Conservation (phyloP, 2,888 invertebrate genomes). For the Xanthia icteritia region DNA sequence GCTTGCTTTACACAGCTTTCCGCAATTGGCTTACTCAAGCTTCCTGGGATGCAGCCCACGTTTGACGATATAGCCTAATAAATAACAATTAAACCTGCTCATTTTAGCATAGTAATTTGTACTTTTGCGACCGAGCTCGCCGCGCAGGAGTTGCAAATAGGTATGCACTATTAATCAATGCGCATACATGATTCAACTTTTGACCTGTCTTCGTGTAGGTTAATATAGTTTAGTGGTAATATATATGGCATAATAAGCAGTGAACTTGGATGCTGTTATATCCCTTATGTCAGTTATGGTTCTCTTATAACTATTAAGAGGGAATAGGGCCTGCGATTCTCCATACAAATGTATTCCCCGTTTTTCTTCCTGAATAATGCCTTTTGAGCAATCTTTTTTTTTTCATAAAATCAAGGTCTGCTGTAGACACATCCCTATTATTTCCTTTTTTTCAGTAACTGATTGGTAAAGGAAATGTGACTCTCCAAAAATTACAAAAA, state of each 20-base stretch:
- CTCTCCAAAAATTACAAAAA: too few relatives aligned
- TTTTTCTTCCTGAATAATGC: too few relatives aligned
- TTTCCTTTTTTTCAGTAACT: too few relatives aligned
- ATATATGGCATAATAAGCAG: background rate
- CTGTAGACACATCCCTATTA: too few relatives aligned
- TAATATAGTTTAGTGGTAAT: background rate
- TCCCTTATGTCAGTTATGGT: too few relatives aligned
- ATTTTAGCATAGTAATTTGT: slow-evolving; percentile 34
- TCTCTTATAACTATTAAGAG: too few relatives aligned
- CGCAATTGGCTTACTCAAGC: background rate
- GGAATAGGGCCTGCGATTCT: too few relatives aligned
- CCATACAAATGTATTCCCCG: too few relatives aligned
- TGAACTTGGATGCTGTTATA: background rate
- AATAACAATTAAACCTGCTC: slow-evolving; percentile 50
- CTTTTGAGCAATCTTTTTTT: too few relatives aligned
- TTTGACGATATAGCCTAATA: slow-evolving; percentile 30
- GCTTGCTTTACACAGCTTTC: background rate
- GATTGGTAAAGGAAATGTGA: too few relatives aligned
- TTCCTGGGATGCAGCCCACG: slow-evolving; percentile 34
- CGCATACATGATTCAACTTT: background rate
- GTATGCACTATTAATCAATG: background rate
- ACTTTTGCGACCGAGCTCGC: background rate
- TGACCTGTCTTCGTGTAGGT: too few relatives aligned
- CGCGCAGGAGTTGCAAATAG: background rate
- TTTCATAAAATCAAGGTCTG: too few relatives aligned